Evolutionary conservation across 2,888 invertebrate genomes (phyloP).

Genomic region (Stramonita haemastoma): DNA sequence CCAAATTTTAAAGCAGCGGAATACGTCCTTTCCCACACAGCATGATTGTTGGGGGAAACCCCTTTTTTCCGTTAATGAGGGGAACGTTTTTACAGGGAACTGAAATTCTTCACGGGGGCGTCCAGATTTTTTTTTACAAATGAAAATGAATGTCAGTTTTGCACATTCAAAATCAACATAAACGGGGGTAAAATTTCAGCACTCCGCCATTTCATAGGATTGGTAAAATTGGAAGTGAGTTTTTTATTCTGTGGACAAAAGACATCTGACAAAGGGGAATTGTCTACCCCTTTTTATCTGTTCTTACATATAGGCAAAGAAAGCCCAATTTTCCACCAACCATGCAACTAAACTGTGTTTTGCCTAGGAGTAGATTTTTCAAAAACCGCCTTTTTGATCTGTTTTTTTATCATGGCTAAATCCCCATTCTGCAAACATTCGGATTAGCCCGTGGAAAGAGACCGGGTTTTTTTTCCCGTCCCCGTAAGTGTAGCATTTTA

Average conservation of each 20-base stretch:
- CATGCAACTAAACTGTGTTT: not conserved
- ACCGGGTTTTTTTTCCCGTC: not conserved
- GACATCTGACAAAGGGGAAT: not conserved
- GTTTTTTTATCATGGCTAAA: conserved; percentile 31
- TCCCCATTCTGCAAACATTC: conserved; percentile 21
- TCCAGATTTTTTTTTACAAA: not conserved
- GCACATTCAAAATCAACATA: not conserved
- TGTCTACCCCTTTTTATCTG: conserved; percentile 12
- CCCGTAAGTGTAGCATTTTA: not conserved
- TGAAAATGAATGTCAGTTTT: not conserved
- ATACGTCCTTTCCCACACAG: conserved; percentile 13
- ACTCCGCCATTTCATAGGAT: not conserved
- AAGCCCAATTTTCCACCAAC: not conserved
- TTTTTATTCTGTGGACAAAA: not conserved
- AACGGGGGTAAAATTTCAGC: not conserved
- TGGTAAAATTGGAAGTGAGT: too few relatives aligned
- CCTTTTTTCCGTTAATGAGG: not conserved
- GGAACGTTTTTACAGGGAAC: not conserved
- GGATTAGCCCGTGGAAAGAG: not conserved
- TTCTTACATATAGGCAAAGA: not conserved
- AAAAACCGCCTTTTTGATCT: not conserved
- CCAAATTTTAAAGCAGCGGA: conserved; percentile 16
- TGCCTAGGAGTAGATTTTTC: not conserved
- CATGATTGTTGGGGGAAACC: not conserved
- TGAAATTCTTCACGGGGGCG: not conserved